Percentiles rank a stretch among this genome's conserved stretches.
phyloP scores from a whole-genome alignment of 2,797 vertebrate species.

The Melanotaenia boesemani region DNA sequence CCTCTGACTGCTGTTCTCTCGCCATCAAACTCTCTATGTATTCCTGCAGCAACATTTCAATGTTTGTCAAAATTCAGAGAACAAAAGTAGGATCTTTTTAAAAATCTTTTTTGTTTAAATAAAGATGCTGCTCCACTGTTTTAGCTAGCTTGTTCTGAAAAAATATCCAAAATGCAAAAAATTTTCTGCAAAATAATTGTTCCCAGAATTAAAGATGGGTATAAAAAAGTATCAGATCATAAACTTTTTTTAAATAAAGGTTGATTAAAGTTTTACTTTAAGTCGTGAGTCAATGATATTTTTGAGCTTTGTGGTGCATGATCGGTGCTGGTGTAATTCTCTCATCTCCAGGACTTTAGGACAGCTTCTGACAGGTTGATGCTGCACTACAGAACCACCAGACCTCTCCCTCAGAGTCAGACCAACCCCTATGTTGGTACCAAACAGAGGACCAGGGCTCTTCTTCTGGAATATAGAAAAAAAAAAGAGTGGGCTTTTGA shows the following conservation, averaged over 20 bases:
- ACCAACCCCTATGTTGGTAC: conserved; percentile 74
- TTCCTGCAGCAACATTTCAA: conserved; percentile 74
- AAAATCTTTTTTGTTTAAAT: not conserved
- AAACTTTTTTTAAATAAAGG: not conserved
- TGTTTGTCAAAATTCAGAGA: not conserved
- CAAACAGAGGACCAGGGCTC: conserved; percentile 70
- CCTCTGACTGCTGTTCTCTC: conserved; percentile 81
- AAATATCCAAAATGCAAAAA: not conserved
- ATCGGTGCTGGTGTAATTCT: conserved; percentile 85
- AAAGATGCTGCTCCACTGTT: fast-evolving
- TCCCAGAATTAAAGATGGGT: not conserved
- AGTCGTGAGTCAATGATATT: conserved; percentile 84
- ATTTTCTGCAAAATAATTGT: not conserved
- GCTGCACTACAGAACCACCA: not conserved
- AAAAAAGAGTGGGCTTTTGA: not conserved
- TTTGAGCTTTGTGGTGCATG: conserved; percentile 74
- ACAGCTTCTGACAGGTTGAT: conserved; percentile 72
- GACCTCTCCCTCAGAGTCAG: conserved; percentile 71
- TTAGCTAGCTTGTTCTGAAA: not conserved
- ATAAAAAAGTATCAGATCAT: not conserved
- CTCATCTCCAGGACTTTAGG: conserved; percentile 88
- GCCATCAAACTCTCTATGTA: conserved; percentile 88
- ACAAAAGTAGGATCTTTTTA: not conserved
- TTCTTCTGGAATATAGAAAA: conserved; percentile 75
- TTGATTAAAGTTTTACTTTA: conserved; percentile 78